Percentiles rank a stretch among this genome's conserved stretches.
phyloP scores from a whole-genome alignment of 1,140 invertebrate species.

The Drosophila orosa region DNA sequence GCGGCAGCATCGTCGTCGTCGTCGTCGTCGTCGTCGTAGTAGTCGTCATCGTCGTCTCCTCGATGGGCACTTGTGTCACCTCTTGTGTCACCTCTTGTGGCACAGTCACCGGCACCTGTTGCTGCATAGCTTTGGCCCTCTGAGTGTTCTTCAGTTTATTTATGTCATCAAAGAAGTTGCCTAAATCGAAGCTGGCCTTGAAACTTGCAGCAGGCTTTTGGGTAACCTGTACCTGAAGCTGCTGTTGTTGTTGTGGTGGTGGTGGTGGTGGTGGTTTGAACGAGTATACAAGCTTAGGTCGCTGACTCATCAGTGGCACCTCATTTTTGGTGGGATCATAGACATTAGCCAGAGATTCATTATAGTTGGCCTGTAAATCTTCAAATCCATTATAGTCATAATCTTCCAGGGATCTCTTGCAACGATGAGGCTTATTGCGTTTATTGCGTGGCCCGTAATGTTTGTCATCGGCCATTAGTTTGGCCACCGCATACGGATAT shows the following conservation, averaged over 20 bases:
- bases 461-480: constrained; percentile 46
- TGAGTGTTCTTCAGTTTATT: constrained; percentile 35
- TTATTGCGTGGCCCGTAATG: not conserved
- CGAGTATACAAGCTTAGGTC: not conserved
- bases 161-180: constrained; percentile 35
- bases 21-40: too few species aligned
- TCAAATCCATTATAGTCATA: constrained; percentile 13
- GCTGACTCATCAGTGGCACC: constrained; percentile 54
- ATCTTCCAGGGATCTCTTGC: constrained; percentile 15
- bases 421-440: not conserved
- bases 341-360: not conserved
- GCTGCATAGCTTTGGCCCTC: not conserved
- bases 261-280: too few species aligned
- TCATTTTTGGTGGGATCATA: constrained; percentile 39
- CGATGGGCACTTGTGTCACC: not conserved
- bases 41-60: too few species aligned
- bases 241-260: too few species aligned
- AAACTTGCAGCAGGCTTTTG: not conserved
- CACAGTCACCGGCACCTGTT: not conserved
- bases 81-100: not conserved
- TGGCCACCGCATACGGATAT: constrained; percentile 56
- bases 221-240: not conserved
- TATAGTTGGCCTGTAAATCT: not conserved
- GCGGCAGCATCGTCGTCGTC: not conserved
- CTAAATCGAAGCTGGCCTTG: constrained; percentile 48